phyloP scores from a whole-genome alignment of 1,140 invertebrate species.

The Acromyrmex heyeri region DNA sequence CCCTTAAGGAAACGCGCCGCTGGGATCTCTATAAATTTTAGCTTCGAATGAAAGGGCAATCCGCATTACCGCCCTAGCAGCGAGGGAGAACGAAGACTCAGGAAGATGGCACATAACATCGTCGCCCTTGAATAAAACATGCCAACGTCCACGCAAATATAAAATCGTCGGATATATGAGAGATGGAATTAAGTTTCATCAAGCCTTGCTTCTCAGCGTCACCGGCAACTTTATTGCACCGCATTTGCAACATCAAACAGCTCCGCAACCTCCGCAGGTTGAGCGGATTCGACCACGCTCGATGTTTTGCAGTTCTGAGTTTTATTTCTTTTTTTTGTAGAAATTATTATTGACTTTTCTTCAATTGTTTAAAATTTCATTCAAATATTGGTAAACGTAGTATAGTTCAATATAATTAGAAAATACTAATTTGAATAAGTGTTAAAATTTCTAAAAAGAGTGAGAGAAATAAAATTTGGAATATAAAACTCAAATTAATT shows the following conservation, averaged over 20 bases:
- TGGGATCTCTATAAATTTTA: constrained; percentile 55
- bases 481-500: neutral
- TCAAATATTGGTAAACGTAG: neutral
- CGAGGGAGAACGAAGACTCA: constrained; percentile 33
- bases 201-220: constrained; percentile 38
- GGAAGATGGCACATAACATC: constrained; percentile 52
- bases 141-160: constrained; percentile 55
- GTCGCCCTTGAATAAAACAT: constrained; percentile 60
- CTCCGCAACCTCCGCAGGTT: neutral
- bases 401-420: neutral
- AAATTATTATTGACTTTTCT: neutral
- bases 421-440: constrained; percentile 8
- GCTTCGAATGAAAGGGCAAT: constrained; percentile 58
- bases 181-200: constrained; percentile 60
- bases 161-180: constrained; percentile 42
- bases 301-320: neutral
- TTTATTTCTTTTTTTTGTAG: neutral
- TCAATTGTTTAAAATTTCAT: neutral
- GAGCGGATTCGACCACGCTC: neutral
- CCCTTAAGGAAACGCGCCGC: constrained; percentile 29
- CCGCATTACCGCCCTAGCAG: constrained; percentile 43
- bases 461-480: neutral
- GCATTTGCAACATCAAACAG: constrained; percentile 48
- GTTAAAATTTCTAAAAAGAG: neutral
- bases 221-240: constrained; percentile 31